Percentiles rank a stretch among this genome's conserved stretches.
Evolutionary conservation across 2,888 invertebrate genomes (phyloP).

Genomic region (Drosophila buzzatii): DNA sequence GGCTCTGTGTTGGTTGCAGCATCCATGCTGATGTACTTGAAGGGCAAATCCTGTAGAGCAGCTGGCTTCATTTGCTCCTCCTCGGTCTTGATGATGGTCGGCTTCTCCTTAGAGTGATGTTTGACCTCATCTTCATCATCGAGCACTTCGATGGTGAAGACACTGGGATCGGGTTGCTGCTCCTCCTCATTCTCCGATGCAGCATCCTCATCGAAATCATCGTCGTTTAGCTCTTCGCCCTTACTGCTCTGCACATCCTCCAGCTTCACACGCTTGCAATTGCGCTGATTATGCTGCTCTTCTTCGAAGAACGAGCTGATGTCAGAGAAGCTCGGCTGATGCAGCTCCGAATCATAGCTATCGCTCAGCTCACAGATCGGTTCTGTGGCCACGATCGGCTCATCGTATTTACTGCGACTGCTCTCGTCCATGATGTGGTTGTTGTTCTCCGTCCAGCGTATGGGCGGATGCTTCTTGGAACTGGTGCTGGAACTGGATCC

Average conservation of each 20-base stretch:
- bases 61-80: conserved; percentile 39
- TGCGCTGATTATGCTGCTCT: conserved; percentile 52
- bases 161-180: conserved; percentile 45
- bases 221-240: conserved; percentile 69
- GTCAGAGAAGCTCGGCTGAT: conserved; percentile 79
- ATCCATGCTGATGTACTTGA: conserved; percentile 63
- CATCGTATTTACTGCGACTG: conserved; percentile 54
- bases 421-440: conserved; percentile 43
- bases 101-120: conserved; percentile 35
- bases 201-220: conserved; percentile 73
- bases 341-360: conserved; percentile 72
- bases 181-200: conserved; percentile 69
- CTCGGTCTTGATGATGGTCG: conserved; percentile 53
- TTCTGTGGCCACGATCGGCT: conserved; percentile 55
- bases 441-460: conserved; percentile 67
- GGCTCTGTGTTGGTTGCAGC: conserved; percentile 70
- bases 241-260: conserved; percentile 48
- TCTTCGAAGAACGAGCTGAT: conserved; percentile 76
- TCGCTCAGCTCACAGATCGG: conserved; percentile 69
- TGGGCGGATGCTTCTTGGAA: conserved; percentile 54
- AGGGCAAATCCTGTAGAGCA: conserved; percentile 38
- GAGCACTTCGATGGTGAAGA: conserved; percentile 75
- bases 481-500: conserved; percentile 10
- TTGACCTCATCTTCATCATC: conserved; percentile 73
- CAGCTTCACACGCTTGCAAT: conserved; percentile 67